Base-by-base conservation (phyloP, 2,888 invertebrate species). In the Platypus cylindrus region DNA sequence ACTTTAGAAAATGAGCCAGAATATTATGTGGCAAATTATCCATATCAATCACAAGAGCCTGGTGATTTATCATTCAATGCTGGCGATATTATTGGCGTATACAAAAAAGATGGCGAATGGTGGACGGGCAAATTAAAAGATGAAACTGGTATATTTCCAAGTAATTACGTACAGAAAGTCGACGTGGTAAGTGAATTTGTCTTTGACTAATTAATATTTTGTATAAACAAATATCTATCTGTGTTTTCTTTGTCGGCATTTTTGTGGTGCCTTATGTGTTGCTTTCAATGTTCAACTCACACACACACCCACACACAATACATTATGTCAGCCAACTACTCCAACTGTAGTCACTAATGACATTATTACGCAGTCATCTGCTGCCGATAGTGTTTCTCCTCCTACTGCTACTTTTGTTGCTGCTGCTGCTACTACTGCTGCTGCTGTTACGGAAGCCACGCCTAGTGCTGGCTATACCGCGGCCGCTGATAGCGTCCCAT, bases 21-120 rank as follows among this genome's bases (percentile, higher is more conserved):
- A 52, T 84, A 80, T 64, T 91, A 86, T 60, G 74, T 87, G 40
- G 84, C 93, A 15, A 73, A 87, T 34, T 95, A 90, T 63, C 84
- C 87, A 2, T 95, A 94, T 63, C 74, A 78, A 35, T 91, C 93
- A 0, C 65, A 71, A 4, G 97, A 97, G 61, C 68, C 79, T 0
- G 94, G 93, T 0, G 98, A 98, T 67, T 67, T 98, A 39, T 78
- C 70, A 38, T 95, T 95, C 62, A 80, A 82, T 46, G 76, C 73
- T 0, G 79, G 93, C 0, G 95, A 95, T 60, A 39, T 82, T 48
- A 82, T 98, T 38, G 71, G 76, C 48, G 93, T 98, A 2, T 72
- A 76, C 23, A 79, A 89, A 43, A 78, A 84, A 43, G 93, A 95
- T 41, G 95, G 93, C 0, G 95, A 97, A 57, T 98, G 97, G 97